These are phyloP conservation scores for Plotosus lineatus DNA, from an alignment of 2,113 vertebrate genomes.

Conservation along the genomic window DNA sequence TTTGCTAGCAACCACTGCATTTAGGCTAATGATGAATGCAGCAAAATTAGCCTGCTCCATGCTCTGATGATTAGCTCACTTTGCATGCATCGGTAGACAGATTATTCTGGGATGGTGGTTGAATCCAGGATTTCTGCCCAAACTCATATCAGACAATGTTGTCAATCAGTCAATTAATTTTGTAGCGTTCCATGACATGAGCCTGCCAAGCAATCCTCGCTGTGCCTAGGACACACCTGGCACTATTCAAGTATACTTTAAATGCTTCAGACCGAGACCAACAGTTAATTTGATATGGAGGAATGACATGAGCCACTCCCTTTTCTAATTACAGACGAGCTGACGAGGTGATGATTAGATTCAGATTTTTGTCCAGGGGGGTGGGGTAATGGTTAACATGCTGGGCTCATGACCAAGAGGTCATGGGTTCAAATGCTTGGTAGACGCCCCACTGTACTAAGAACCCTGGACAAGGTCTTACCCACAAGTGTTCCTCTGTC, in stretches of 20 bases:
- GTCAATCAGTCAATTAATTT: neutral
- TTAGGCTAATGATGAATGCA: neutral
- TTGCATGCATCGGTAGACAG: neutral
- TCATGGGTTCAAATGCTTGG: too few relatives aligned
- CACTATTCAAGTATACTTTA: neutral
- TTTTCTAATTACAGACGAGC: neutral
- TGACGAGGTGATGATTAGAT: neutral
- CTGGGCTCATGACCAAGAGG: too few relatives aligned
- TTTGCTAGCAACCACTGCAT: neutral
- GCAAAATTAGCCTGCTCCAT: neutral
- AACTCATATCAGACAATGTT: neutral
- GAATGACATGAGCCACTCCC: neutral
- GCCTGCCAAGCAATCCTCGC: neutral
- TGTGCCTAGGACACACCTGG: neutral
- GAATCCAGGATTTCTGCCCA: neutral
- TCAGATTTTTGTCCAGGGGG: too few relatives aligned
- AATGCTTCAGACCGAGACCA: neutral
- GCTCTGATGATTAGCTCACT: neutral
- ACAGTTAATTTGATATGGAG: neutral
- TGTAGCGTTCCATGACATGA: neutral
- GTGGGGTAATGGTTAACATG: too few relatives aligned
- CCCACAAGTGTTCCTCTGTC: too few relatives aligned
- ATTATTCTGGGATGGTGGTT: neutral
- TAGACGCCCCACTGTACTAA: too few relatives aligned
- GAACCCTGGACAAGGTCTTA: too few relatives aligned